A percentile compares a stretch with the other conserved stretches of the same genome.
Conservation (phyloP, 2,797 vertebrate genomes). For the Schizopygopsis pylzovi region DNA sequence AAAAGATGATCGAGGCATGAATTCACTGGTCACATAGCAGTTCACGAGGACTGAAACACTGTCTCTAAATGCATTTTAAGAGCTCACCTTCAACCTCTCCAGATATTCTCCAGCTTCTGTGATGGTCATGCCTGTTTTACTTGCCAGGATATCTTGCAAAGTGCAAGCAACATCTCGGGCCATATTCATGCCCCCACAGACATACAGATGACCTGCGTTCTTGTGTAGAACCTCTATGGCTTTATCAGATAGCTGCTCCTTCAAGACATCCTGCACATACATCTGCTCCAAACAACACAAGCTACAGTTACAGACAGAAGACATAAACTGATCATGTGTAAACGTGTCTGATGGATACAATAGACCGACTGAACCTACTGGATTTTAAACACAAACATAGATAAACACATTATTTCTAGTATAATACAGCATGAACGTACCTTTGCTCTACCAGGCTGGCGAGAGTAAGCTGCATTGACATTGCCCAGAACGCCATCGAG, state of each 20-base stretch:
- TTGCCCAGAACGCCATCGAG: constrained; percentile 74
- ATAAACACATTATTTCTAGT: background rate
- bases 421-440: constrained; percentile 62
- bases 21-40: background rate
- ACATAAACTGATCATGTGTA: background rate
- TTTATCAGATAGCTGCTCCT: constrained; percentile 65
- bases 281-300: constrained; percentile 68
- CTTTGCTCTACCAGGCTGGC: constrained; percentile 78
- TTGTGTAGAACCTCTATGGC: constrained; percentile 70
- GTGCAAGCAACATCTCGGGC: constrained; percentile 75
- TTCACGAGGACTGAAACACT: background rate
- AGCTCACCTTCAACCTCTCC: constrained; percentile 79
- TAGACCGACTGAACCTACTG: background rate
- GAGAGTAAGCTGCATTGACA: constrained; percentile 80
- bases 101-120: constrained; percentile 76
- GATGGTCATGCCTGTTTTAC: constrained; percentile 63
- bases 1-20: background rate
- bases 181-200: constrained; percentile 84
- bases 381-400: background rate
- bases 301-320: background rate
- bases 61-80: background rate
- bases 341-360: background rate
- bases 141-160: constrained; percentile 75
- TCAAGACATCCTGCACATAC: constrained; percentile 85
- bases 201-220: constrained; percentile 77